Conservation (phyloP, 2,888 invertebrate genomes). For the Cremastinae sp. region DNA sequence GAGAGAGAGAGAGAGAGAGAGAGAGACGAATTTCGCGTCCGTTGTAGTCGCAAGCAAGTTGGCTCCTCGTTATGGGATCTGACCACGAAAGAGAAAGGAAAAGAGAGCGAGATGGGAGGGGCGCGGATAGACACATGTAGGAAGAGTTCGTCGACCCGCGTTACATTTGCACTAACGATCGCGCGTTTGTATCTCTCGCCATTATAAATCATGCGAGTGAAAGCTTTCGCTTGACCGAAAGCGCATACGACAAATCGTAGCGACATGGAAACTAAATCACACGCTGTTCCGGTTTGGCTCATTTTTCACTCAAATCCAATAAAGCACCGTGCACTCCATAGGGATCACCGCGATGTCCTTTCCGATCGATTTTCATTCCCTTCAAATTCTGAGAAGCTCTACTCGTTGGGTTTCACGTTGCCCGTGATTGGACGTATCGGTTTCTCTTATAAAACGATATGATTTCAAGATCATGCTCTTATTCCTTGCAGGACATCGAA, state of each 20-base stretch:
- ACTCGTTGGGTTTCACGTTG: no score
- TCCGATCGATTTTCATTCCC: constrained; percentile 5
- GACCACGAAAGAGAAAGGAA: constrained; percentile 16
- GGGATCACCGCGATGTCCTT: constrained; percentile 5
- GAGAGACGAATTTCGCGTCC: neutral
- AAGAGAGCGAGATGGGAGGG: neutral
- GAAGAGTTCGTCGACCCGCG: constrained; percentile 55
- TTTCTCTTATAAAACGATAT: no score
- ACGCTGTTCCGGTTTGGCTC: constrained; percentile 3
- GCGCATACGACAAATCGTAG: constrained; percentile 38
- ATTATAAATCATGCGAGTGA: constrained; percentile 67
- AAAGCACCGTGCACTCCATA: constrained; percentile 21
- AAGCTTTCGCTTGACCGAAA: constrained; percentile 7
- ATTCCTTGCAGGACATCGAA: constrained; percentile 87
- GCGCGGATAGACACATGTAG: no score
- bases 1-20: neutral
- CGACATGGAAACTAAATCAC: constrained; percentile 1
- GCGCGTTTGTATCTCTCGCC: constrained; percentile 62
- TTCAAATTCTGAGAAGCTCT: no score
- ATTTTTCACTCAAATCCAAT: constrained; percentile 35
- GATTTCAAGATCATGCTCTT: neutral
- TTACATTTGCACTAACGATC: constrained; percentile 69
- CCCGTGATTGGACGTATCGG: no score
- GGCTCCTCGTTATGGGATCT: constrained; percentile 29
- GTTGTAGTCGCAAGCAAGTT: constrained; percentile 31